Percentiles rank a stretch among this genome's conserved stretches.
Conservation (phyloP, 2,888 invertebrate genomes). For the Drosophila melanosoma region DNA sequence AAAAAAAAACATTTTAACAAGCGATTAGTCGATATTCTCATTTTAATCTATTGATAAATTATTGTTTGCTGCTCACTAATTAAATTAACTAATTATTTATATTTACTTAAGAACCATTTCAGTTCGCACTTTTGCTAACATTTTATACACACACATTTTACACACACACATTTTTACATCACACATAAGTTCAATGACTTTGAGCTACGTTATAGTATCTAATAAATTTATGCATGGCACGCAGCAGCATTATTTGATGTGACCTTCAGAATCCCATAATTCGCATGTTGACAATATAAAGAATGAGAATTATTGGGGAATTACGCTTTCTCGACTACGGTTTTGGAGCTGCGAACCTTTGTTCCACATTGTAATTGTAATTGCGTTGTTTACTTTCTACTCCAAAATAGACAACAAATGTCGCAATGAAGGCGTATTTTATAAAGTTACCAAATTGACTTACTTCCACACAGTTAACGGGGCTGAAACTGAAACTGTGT, state of each 20-base stretch:
- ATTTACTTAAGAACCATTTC: conserved; percentile 2
- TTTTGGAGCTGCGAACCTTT: conserved; percentile 31
- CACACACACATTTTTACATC: conserved; percentile 16
- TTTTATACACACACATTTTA: neutral
- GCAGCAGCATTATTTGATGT: conserved; percentile 53
- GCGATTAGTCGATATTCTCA: neutral
- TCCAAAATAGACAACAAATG: conserved; percentile 24
- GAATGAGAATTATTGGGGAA: conserved; percentile 38
- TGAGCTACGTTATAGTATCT: neutral
- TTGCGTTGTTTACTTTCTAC: conserved; percentile 47
- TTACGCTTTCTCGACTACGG: conserved; percentile 1
- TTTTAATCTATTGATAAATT: too few relatives aligned
- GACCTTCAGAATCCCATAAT: conserved; percentile 69
- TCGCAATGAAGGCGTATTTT: conserved; percentile 49
- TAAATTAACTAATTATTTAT: neutral
- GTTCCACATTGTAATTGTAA: conserved; percentile 23
- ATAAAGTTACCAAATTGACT: conserved; percentile 27
- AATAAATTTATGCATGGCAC: conserved; percentile 64
- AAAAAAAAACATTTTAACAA: neutral
- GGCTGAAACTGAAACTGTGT: conserved; percentile 7
- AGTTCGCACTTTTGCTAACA: conserved; percentile 7
- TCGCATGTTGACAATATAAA: conserved; percentile 29
- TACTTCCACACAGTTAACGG: conserved; percentile 25
- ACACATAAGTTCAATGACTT: conserved; percentile 64
- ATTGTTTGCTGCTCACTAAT: neutral